Evolutionary conservation across 2,113 vertebrate genomes (phyloP).

Genomic region (Vimba vimba): DNA sequence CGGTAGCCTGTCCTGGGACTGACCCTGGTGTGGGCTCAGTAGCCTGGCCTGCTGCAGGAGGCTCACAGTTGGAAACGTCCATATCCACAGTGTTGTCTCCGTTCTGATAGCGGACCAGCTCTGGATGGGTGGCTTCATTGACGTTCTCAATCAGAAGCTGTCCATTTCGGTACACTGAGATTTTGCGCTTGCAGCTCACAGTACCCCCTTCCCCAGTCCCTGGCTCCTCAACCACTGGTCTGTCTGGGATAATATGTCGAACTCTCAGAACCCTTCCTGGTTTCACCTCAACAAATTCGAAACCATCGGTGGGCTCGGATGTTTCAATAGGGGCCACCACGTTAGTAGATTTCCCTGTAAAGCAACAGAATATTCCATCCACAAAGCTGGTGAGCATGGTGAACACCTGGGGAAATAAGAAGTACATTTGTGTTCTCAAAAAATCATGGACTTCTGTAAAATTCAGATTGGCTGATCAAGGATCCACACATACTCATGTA

Average conservation of each 20-base stretch:
- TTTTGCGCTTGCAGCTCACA: slow-evolving; percentile 87
- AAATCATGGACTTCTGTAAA: not conserved
- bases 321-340: slow-evolving; percentile 83
- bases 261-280: slow-evolving; percentile 88
- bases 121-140: slow-evolving; percentile 75
- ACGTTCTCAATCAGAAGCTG: slow-evolving; percentile 93
- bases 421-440: not conserved
- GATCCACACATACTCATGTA: not conserved
- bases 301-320: slow-evolving; percentile 84
- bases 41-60: slow-evolving; percentile 21
- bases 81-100: slow-evolving; percentile 75
- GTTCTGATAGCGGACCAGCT: slow-evolving; percentile 78
- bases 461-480: not conserved
- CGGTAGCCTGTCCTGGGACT: not conserved
- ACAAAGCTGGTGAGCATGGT: slow-evolving; percentile 88
- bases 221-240: slow-evolving; percentile 67
- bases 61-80: slow-evolving; percentile 71
- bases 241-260: slow-evolving; percentile 77
- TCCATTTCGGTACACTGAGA: slow-evolving; percentile 89
- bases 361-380: slow-evolving; percentile 88
- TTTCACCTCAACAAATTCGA: slow-evolving; percentile 93
- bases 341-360: slow-evolving; percentile 83
- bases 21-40: not conserved
- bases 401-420: slow-evolving; percentile 57
- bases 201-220: slow-evolving; percentile 55